Evolutionary conservation across 2,888 invertebrate genomes (phyloP).

Genomic region (Dysmachus trigonus): DNA sequence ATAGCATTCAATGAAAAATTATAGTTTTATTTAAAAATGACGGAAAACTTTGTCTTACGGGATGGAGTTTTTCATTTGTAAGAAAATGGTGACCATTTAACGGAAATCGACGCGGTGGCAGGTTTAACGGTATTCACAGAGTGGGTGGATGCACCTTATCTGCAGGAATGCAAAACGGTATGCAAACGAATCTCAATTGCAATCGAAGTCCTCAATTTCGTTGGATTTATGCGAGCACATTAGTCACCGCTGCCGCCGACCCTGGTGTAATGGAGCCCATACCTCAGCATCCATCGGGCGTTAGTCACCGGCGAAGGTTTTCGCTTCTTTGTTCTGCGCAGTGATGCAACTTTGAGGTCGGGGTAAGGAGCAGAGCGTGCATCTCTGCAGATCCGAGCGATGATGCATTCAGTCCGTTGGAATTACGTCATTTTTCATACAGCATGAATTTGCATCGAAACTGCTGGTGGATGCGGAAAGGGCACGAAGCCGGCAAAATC

Average conservation of each 20-base stretch:
- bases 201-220: neutral
- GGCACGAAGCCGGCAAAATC: neutral
- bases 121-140: neutral
- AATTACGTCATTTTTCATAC: constrained; percentile 21
- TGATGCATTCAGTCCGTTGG: constrained; percentile 7
- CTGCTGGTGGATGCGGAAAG: neutral
- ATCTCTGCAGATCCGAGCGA: neutral
- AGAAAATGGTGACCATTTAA: neutral
- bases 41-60: neutral
- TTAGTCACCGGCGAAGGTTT: constrained; percentile 18
- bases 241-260: neutral
- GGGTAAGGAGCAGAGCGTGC: neutral
- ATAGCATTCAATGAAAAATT: neutral
- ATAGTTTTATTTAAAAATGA: neutral
- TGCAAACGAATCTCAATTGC: neutral
- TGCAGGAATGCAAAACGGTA: neutral
- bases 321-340: constrained; percentile 26
- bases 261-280: neutral
- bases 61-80: neutral
- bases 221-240: neutral
- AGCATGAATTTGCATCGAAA: neutral
- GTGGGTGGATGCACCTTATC: neutral
- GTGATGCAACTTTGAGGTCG: constrained; percentile 14
- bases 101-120: neutral
- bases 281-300: constrained; percentile 6